Percentiles rank a stretch among this genome's conserved stretches.
Evolutionary conservation across 2,888 invertebrate species (phyloP).

Genomic region (Meloe dianella): DNA sequence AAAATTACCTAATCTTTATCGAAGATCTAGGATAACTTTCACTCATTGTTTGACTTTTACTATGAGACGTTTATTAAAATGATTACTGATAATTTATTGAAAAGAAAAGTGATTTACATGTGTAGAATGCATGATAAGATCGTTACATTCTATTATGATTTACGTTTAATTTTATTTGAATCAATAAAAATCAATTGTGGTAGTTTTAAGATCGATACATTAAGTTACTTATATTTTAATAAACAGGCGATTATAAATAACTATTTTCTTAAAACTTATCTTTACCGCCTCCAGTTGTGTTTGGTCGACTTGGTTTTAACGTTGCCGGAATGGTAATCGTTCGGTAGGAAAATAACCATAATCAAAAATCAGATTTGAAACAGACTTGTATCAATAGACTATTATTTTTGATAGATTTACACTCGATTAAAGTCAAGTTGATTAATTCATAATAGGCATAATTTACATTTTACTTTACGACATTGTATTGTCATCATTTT

Average conservation of each 20-base stretch:
- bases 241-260: too few relatives aligned
- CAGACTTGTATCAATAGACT: too few relatives aligned
- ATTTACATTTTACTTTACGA: background rate
- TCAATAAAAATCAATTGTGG: background rate
- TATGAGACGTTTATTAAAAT: background rate
- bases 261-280: background rate
- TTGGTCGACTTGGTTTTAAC: background rate
- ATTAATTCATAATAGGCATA: background rate
- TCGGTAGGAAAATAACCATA: too few relatives aligned
- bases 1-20: background rate
- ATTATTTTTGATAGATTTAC: too few relatives aligned
- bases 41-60: background rate
- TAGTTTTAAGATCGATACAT: background rate
- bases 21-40: background rate
- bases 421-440: background rate
- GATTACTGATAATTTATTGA: background rate
- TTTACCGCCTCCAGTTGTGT: background rate
- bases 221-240: background rate
- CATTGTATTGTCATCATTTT: background rate
- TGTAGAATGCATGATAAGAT: background rate
- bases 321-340: too few relatives aligned
- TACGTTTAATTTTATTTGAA: background rate
- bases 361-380: too few relatives aligned
- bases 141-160: background rate
- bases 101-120: background rate